A percentile compares a stretch with the other conserved stretches of the same genome.
Evolutionary conservation across 2,888 invertebrate genomes (phyloP).

Genomic region (Cyclophora punctaria): DNA sequence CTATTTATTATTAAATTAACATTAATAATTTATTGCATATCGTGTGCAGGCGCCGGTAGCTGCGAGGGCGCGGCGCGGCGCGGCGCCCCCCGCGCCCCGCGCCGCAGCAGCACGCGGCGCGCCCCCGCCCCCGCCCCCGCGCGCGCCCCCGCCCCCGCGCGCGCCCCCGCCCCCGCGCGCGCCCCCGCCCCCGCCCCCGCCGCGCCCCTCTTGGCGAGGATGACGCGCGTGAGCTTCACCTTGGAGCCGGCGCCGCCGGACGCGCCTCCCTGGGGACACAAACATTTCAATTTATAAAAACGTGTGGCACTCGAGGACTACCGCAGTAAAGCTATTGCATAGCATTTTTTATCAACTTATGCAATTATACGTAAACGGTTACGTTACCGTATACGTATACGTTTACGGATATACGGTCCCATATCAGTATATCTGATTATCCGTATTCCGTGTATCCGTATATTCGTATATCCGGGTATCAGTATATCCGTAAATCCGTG

Average conservation of each 20-base stretch:
- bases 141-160: conserved; percentile 19
- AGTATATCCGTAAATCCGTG: no score
- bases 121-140: conserved; percentile 11
- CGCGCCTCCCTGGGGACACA: conserved; percentile 4
- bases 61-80: conserved; percentile 9
- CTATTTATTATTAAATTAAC: no score
- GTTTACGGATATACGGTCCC: no score
- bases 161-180: conserved; percentile 18
- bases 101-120: conserved; percentile 31
- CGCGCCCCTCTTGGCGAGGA: conserved; percentile 47
- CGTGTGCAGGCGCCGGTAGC: neutral
- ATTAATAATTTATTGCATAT: neutral
- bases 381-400: no score
- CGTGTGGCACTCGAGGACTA: no score
- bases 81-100: conserved; percentile 25
- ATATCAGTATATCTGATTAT: no score
- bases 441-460: no score
- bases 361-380: no score
- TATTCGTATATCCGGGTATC: no score
- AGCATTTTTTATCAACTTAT: no score
- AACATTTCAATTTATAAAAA: no score
- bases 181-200: conserved; percentile 15
- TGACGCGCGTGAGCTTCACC: conserved; percentile 40
- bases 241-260: conserved; percentile 15
- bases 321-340: no score